A percentile compares a stretch with the other conserved stretches of the same genome.
phyloP scores from a whole-genome alignment of 1,140 invertebrate species.

The Euura lappo region DNA sequence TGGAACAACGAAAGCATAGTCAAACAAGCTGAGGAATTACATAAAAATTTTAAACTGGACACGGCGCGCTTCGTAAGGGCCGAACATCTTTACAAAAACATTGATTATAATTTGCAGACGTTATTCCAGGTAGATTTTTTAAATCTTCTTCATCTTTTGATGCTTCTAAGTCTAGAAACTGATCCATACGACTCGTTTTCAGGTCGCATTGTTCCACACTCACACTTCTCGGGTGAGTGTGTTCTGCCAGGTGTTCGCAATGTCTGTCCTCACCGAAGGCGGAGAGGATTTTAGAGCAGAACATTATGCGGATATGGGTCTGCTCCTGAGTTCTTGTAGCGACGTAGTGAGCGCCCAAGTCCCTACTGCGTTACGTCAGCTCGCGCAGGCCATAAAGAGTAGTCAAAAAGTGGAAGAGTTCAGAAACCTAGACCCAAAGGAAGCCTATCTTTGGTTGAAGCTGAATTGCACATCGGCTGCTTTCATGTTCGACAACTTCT shows the following conservation, averaged over 20 bases:
- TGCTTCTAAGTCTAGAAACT: background rate
- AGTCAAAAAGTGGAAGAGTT: slow-evolving; percentile 63
- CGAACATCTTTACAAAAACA: slow-evolving; percentile 47
- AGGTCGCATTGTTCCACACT: slow-evolving; percentile 47
- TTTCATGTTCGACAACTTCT: slow-evolving; percentile 64
- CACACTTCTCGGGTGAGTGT: slow-evolving; percentile 54
- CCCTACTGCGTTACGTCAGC: slow-evolving; percentile 59
- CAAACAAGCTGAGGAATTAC: slow-evolving; percentile 37
- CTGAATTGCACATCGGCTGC: slow-evolving; percentile 60
- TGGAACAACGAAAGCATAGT: slow-evolving; percentile 33
- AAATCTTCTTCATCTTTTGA: background rate
- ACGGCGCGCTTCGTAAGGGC: slow-evolving; percentile 34
- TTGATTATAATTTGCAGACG: slow-evolving; percentile 33
- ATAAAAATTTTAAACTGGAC: slow-evolving; percentile 42
- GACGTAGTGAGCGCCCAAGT: slow-evolving; percentile 76
- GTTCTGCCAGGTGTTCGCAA: slow-evolving; percentile 62
- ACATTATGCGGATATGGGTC: slow-evolving; percentile 68
- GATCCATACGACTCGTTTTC: background rate
- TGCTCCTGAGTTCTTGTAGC: slow-evolving; percentile 68
- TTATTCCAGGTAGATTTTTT: slow-evolving; percentile 25
- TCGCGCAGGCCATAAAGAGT: slow-evolving; percentile 61
- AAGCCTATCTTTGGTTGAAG: slow-evolving; percentile 66
- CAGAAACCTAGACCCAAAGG: slow-evolving; percentile 56
- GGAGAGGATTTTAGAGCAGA: slow-evolving; percentile 63
- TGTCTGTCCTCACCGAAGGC: slow-evolving; percentile 61